Conservation (phyloP, 2,113 vertebrate species). For the Cephalopholis sonnerati region DNA sequence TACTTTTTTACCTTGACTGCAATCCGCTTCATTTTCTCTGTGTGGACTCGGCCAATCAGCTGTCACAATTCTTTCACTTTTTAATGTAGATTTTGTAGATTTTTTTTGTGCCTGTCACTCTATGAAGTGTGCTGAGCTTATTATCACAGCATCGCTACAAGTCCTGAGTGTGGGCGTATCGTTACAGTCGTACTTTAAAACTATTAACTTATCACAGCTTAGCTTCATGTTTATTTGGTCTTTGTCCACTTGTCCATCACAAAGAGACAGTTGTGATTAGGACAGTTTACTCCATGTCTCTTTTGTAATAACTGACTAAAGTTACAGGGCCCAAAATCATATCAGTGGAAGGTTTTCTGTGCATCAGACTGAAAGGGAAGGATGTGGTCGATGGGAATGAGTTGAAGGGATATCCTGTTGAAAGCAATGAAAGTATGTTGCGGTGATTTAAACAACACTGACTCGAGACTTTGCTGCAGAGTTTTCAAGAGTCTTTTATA, state of each 20-base stretch:
- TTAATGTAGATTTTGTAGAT: background rate
- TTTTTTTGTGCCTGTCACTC: conserved; percentile 52
- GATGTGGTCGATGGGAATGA: conserved; percentile 42
- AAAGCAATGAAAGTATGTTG: conserved; percentile 32
- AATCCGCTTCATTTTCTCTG: background rate
- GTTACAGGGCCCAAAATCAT: background rate
- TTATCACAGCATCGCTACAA: background rate
- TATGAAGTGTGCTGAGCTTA: background rate
- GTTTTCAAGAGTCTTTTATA: background rate
- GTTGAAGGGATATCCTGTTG: conserved; percentile 29
- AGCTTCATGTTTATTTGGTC: background rate
- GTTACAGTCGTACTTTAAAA: background rate
- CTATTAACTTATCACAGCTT: background rate
- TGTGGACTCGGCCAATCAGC: background rate
- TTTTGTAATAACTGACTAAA: conserved; percentile 2
- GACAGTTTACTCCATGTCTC: background rate
- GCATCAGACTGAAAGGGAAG: conserved; percentile 22
- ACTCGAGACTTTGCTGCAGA: conserved; percentile 18
- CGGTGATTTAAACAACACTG: background rate
- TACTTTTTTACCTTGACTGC: background rate
- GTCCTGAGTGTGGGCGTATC: background rate
- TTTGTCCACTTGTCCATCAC: background rate
- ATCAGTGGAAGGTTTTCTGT: background rate
- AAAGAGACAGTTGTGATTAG: background rate
- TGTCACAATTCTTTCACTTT: background rate